Percentiles rank a stretch among this genome's conserved stretches.
These are phyloP conservation scores for Apeira syringaria DNA, from an alignment of 2,888 invertebrate species.

Conservation along the genomic window DNA sequence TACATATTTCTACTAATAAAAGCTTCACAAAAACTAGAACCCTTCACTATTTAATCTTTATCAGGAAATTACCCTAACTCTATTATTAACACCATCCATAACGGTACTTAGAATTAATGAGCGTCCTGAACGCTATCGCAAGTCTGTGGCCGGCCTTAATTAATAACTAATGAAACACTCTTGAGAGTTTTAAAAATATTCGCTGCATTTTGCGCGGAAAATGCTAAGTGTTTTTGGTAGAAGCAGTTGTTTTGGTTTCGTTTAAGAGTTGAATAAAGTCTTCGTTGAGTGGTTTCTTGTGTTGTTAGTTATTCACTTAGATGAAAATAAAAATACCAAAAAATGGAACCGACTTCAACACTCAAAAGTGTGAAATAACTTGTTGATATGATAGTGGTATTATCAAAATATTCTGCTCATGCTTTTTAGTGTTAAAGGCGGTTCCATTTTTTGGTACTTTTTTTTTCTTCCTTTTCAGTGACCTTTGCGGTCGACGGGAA, in stretches of 20 bases:
- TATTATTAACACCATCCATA: conserved; percentile 52
- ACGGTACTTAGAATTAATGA: conserved; percentile 64
- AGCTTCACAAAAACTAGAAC: too few species aligned
- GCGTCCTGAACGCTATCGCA: conserved; percentile 48
- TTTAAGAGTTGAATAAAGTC: conserved; percentile 12
- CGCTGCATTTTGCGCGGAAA: conserved; percentile 32
- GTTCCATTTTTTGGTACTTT: too few species aligned
- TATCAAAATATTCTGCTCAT: too few species aligned
- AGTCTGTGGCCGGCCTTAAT: conserved; percentile 53
- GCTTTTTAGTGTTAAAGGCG: too few species aligned
- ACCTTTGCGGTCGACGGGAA: too few species aligned
- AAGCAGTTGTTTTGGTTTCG: conserved; percentile 14
- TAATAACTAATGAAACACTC: conserved; percentile 58
- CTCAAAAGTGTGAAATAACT: too few species aligned
- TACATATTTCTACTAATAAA: too few species aligned
- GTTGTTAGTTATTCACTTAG: conserved; percentile 2
- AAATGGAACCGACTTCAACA: too few species aligned
- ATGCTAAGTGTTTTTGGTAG: conserved; percentile 18
- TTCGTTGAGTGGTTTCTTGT: conserved; percentile 3
- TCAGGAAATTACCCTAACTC: conserved; percentile 30
- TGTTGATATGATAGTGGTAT: too few species aligned
- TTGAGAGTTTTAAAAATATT: conserved; percentile 37
- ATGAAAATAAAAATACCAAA: too few species aligned
- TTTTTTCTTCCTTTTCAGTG: too few species aligned
- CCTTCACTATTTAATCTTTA: too few species aligned